Base-by-base conservation (phyloP, 2,888 invertebrate genomes). In the Parasteatoda lunata region DNA sequence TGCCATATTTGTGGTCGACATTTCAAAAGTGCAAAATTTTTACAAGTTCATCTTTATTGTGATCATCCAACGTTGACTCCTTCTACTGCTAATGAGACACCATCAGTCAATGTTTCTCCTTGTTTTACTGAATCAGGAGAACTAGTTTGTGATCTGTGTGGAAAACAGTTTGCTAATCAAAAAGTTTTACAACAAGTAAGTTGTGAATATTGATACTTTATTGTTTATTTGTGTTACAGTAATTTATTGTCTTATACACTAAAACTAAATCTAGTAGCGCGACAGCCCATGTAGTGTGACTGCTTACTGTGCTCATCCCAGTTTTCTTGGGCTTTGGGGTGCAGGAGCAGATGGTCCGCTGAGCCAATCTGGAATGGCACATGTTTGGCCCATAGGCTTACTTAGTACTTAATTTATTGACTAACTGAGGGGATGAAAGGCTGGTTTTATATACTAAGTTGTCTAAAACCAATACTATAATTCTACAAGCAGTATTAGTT, bases 11-110 rank as follows among this genome's bases (percentile, higher is more conserved):
- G 91, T 89, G 89, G 89, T 3, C 88, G 89, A 78, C 82, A 89
- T n/a, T 90, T 91, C 77, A 90, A 90, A 84, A 90, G 89, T 78
- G 89, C 90, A 64, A 90, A 90, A 77, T 90, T 90, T 68, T 89
- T 91, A 49, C 91, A 91, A 80, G 89, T 91, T 64, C 91, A 91
- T 77, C 81, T 90, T 8, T 90, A 91, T 77, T 89, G 90, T 73
- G 91, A 91, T 72, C 91, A 91, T 83, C 75, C 82, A 71, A 84
- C 78, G 77, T 78, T 82, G 88, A 89, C 79, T 15, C 71, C 86
- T 49, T 75, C 89, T 11, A 79, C 83, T 51, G 59, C 72, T 75
- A 71, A 70, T 48, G 88, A 75, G 59, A 72, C 68, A 48, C 49
- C 86, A 45, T 15, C 84, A 7, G 76, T 51, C 85, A 77, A 73